Percentiles rank a stretch among this genome's conserved stretches.
These are phyloP conservation scores for Tragelaphus imberbis DNA, from an alignment of 2,113 vertebrate species.

Conservation along the genomic window DNA sequence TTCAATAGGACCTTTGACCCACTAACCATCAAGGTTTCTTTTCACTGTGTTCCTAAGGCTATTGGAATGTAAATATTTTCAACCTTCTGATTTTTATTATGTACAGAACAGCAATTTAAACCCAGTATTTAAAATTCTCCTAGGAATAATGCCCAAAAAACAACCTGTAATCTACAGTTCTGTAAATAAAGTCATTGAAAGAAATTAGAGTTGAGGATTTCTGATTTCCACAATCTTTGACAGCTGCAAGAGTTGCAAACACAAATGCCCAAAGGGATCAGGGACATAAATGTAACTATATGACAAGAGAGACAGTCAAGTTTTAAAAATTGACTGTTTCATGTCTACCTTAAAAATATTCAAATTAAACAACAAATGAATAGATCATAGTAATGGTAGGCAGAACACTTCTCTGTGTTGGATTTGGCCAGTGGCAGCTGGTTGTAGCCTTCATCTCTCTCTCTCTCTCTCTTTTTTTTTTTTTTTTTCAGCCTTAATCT, in stretches of 20 bases:
- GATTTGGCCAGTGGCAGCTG: background rate
- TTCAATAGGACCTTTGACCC: background rate
- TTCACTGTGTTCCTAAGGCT: background rate
- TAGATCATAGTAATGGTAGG: background rate
- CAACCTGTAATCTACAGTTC: background rate
- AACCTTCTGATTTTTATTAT: background rate
- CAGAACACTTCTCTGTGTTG: background rate
- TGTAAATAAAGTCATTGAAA: conserved; percentile 7
- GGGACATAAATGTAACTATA: background rate
- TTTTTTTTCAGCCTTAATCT: background rate
- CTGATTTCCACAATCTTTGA: background rate
- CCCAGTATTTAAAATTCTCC: background rate
- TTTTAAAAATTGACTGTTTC: background rate
- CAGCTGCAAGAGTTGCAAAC: background rate
- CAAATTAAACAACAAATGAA: background rate
- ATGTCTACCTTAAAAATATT: background rate
- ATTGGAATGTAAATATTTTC: conserved; percentile 10
- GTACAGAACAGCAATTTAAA: background rate
- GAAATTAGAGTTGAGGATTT: background rate
- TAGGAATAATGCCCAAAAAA: background rate
- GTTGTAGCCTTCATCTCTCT: background rate
- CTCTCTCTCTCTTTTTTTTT: fast-evolving
- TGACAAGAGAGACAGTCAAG: background rate
- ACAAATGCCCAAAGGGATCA: background rate
- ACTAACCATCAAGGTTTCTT: background rate